Conservation (phyloP, 2,888 invertebrate species). For the Drosophila antonietae region DNA sequence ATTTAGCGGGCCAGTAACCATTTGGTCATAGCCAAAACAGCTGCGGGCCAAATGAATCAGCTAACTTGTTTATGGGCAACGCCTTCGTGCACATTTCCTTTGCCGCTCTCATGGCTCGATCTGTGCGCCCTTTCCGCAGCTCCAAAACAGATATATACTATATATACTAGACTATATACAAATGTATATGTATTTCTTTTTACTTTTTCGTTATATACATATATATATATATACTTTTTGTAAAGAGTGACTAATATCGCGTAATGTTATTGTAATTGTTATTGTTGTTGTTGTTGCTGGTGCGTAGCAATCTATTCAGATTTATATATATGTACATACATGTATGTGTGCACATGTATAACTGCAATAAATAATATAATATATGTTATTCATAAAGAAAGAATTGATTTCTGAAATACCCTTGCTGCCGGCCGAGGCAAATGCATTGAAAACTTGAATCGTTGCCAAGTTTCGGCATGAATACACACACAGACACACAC, state of each 20-base stretch:
- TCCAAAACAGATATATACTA: background rate
- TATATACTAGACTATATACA: background rate
- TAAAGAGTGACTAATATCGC: background rate
- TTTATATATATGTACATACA: no score
- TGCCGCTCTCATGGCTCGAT: background rate
- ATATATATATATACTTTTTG: background rate
- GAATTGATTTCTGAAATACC: conserved; percentile 3
- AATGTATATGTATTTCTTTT: background rate
- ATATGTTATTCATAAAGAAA: background rate
- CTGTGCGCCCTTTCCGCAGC: conserved; percentile 17
- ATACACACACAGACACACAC: background rate
- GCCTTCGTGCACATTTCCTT: conserved; percentile 18
- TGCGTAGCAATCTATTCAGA: background rate
- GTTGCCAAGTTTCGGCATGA: conserved; percentile 8
- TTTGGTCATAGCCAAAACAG: conserved; percentile 29
- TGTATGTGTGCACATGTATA: background rate
- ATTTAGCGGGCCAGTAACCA: conserved; percentile 16
- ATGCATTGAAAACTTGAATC: conserved; percentile 7
- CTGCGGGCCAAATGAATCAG: conserved; percentile 42
- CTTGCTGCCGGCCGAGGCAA: background rate
- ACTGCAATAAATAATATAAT: background rate
- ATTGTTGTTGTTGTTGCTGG: background rate
- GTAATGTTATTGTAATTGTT: background rate
- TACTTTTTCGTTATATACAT: background rate
- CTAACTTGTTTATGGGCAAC: conserved; percentile 39